Conservation (phyloP, 2,888 invertebrate genomes). For the Drosophila mayaguana region DNA sequence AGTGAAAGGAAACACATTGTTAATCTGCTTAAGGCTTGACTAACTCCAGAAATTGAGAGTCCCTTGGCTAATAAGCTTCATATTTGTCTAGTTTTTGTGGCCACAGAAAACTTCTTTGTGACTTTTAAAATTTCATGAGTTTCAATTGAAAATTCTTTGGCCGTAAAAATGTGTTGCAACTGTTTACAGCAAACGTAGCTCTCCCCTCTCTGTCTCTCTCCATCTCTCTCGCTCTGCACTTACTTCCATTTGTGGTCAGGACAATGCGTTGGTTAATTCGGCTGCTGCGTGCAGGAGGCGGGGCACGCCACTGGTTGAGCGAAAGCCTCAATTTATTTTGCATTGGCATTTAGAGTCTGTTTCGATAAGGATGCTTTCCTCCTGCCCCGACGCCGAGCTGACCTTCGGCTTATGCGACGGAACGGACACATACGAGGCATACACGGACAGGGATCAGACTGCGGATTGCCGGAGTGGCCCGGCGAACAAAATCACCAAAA, state of each 20-base stretch:
- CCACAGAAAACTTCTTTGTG: background rate
- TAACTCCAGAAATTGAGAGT: background rate
- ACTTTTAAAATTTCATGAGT: background rate
- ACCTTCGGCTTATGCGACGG: conserved; percentile 44
- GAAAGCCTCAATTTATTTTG: conserved; percentile 41
- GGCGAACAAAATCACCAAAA: conserved; percentile 47
- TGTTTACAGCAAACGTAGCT: background rate
- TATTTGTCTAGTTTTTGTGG: background rate
- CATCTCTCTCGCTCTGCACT: background rate
- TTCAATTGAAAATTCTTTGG: conserved; percentile 16
- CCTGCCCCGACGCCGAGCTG: conserved; percentile 24
- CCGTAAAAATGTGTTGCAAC: conserved; percentile 12
- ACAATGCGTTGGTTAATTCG: conserved; percentile 37
- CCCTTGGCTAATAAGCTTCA: background rate
- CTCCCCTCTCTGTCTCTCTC: background rate
- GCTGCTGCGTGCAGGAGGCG: background rate
- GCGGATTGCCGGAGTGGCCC: conserved; percentile 19
- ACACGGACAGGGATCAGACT: conserved; percentile 6
- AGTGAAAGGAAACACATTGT: conserved; percentile 5
- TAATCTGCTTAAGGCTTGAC: conserved; percentile 2
- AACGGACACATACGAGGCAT: background rate
- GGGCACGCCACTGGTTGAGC: background rate
- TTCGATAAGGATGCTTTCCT: conserved; percentile 20
- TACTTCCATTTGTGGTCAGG: conserved; percentile 41
- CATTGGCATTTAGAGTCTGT: conserved; percentile 44